Conservation (phyloP, 2,797 vertebrate species). For the Taenioides sp. region DNA sequence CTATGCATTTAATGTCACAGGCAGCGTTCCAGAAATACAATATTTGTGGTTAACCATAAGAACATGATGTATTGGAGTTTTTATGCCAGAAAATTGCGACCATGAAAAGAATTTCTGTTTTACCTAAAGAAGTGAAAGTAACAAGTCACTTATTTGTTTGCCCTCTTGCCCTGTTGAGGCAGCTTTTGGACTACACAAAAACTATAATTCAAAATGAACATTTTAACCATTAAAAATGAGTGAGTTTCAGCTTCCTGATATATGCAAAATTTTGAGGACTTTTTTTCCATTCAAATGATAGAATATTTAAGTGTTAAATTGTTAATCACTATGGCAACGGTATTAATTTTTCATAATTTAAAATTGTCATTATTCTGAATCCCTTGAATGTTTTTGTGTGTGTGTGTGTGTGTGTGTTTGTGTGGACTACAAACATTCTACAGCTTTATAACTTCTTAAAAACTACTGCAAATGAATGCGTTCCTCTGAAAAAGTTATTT, state of each 20-base stretch:
- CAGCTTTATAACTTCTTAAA: neutral
- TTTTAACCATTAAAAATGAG: neutral
- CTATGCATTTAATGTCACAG: neutral
- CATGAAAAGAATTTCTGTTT: neutral
- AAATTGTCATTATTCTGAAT: too few species aligned
- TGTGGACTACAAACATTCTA: too few species aligned
- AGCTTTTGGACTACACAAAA: neutral
- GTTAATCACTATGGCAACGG: too few species aligned
- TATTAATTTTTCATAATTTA: too few species aligned
- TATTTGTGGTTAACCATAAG: constrained; percentile 5
- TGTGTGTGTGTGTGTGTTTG: too few species aligned
- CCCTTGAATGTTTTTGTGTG: too few species aligned
- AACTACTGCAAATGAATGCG: neutral
- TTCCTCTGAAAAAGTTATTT: neutral
- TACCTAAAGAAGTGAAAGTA: neutral
- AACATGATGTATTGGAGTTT: neutral
- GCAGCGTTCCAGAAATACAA: neutral
- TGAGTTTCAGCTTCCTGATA: too few species aligned
- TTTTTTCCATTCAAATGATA: too few species aligned
- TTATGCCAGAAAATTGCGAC: neutral
- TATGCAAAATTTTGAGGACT: too few species aligned
- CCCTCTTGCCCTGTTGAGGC: neutral
- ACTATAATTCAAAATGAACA: neutral
- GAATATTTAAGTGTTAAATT: too few species aligned
- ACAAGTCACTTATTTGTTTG: neutral